Evolutionary conservation across 2,888 invertebrate genomes (phyloP).

Genomic region (Digitonthophagus gazella): DNA sequence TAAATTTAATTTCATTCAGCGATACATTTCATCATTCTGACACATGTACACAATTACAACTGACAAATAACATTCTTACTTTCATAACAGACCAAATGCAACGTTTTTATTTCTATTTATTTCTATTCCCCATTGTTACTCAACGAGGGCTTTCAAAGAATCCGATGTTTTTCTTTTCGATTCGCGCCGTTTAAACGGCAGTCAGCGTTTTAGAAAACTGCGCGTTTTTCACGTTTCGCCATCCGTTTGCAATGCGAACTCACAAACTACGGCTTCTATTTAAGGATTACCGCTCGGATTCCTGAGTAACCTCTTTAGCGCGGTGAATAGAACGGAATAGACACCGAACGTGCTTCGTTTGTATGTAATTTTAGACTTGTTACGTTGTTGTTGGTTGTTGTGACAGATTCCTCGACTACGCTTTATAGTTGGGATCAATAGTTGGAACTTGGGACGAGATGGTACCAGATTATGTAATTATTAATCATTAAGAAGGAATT

Average conservation of each 20-base stretch:
- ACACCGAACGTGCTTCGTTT: too few species aligned
- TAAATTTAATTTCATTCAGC: too few species aligned
- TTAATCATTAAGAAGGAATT: not conserved
- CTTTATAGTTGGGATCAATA: not conserved
- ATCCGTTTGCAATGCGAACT: not conserved
- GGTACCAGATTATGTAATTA: not conserved
- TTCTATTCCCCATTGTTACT: too few species aligned
- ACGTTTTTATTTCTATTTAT: too few species aligned
- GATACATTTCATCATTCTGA: too few species aligned
- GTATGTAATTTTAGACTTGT: not conserved
- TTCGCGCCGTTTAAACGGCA: too few species aligned
- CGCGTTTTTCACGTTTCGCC: not conserved
- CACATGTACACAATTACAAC: too few species aligned
- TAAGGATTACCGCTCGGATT: not conserved
- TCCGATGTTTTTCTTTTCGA: too few species aligned
- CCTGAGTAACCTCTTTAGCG: not conserved
- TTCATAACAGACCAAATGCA: too few species aligned
- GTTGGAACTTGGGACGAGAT: not conserved
- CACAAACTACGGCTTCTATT: not conserved
- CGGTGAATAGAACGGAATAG: not conserved
- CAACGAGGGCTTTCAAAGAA: too few species aligned
- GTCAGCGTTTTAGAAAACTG: not conserved
- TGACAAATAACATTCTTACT: too few species aligned
- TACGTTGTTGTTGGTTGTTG: not conserved
- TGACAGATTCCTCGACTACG: not conserved